A percentile compares a stretch with the other conserved stretches of the same genome.
These are phyloP conservation scores for Pseudeuparius sepicola DNA, from an alignment of 2,888 invertebrate genomes.

Conservation along the genomic window DNA sequence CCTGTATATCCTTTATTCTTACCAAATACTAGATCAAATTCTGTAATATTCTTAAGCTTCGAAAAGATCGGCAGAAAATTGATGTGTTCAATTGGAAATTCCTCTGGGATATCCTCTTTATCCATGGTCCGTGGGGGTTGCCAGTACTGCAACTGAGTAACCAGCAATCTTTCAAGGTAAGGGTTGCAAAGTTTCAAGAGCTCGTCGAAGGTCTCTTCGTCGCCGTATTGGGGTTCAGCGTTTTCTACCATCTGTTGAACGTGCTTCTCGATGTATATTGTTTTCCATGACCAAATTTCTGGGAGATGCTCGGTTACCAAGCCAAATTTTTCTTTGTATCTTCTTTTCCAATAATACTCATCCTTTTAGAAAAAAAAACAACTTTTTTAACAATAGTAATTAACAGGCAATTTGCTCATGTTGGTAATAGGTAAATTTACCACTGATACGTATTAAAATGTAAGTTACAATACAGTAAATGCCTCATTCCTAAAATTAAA, in stretches of 20 bases:
- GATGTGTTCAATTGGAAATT: slow-evolving; percentile 45
- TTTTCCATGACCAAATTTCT: slow-evolving; percentile 36
- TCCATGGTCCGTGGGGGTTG: slow-evolving; percentile 41
- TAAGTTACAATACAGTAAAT: too few species aligned
- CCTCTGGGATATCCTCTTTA: slow-evolving; percentile 35
- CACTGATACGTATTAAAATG: too few species aligned
- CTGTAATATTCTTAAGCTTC: slow-evolving; percentile 44
- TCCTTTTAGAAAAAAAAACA: too few species aligned
- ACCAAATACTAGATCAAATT: slow-evolving; percentile 41
- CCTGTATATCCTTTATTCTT: slow-evolving; percentile 10
- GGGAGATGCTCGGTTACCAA: slow-evolving; percentile 26
- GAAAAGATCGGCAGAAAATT: slow-evolving; percentile 46
- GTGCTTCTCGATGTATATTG: slow-evolving; percentile 35
- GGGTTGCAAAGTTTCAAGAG: slow-evolving; percentile 37
- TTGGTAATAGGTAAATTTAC: too few species aligned
- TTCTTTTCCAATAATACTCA: slow-evolving; percentile 56
- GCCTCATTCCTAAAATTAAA: too few species aligned
- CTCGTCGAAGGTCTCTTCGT: slow-evolving; percentile 34
- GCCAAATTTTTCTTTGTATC: slow-evolving; percentile 37
- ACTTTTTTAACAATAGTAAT: too few species aligned
- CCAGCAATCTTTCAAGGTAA: slow-evolving; percentile 42
- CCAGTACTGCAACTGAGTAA: slow-evolving; percentile 46
- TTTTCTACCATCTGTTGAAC: slow-evolving; percentile 34
- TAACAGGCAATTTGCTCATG: too few species aligned
- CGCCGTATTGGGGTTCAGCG: slow-evolving; percentile 35